phyloP scores from a whole-genome alignment of 1,140 invertebrate genomes.

The Metopolophium dirhodum region DNA sequence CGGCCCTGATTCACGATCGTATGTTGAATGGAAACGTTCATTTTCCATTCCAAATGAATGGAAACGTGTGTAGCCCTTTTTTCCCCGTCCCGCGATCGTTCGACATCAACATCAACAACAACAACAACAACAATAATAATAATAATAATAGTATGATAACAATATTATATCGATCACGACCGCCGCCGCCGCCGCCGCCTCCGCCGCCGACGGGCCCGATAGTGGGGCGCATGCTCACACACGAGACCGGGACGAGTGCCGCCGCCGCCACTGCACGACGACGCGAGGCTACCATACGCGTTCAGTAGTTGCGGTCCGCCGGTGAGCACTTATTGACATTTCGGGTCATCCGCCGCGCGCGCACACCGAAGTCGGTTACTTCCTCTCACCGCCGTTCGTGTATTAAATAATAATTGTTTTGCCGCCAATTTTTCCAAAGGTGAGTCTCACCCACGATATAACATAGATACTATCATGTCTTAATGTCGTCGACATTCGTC shows the following conservation, averaged over 20 bases:
- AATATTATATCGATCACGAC: slow-evolving; percentile 6
- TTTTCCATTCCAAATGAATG: not conserved
- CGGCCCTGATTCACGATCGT: too few relatives aligned
- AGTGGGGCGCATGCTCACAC: not conserved
- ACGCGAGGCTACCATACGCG: not conserved
- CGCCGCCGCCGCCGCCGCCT: not conserved
- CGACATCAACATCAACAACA: too few relatives aligned
- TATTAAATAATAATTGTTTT: not conserved
- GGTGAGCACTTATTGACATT: not conserved
- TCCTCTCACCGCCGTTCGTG: not conserved
- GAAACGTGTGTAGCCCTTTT: not conserved
- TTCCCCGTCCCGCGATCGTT: not conserved
- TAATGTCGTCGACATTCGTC: too few relatives aligned
- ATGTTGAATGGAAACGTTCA: not conserved
- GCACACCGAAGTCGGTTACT: not conserved
- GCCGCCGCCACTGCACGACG: not conserved
- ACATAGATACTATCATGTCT: too few relatives aligned
- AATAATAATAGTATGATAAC: not conserved
- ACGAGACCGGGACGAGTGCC: not conserved
- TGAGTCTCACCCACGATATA: not conserved
- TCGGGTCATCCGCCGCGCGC: not conserved
- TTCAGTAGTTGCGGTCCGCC: not conserved
- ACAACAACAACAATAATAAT: not conserved
- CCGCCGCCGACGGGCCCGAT: not conserved
- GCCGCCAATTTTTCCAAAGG: not conserved